These are phyloP conservation scores for Pollenia labialis DNA, from an alignment of 2,888 invertebrate genomes.

Conservation along the genomic window DNA sequence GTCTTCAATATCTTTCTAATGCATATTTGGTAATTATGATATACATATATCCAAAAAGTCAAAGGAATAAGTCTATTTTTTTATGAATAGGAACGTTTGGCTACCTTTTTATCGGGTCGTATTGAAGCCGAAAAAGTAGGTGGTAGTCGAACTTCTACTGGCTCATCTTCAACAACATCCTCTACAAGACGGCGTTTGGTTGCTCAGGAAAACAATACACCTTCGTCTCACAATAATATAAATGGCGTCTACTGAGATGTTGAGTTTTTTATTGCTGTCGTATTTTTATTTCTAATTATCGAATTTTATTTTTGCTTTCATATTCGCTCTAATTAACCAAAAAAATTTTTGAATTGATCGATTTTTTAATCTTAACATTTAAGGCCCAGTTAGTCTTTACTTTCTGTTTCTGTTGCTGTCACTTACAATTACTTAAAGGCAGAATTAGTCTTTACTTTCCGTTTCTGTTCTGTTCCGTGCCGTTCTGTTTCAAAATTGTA, in stretches of 20 bases:
- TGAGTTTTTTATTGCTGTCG: slow-evolving; percentile 80
- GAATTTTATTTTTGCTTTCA: slow-evolving; percentile 80
- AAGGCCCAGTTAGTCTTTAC: too few relatives aligned
- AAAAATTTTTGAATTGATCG: neutral
- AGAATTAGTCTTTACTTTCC: too few relatives aligned
- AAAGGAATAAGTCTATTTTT: neutral
- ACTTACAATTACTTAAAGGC: too few relatives aligned
- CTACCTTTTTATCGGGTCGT: slow-evolving; percentile 88
- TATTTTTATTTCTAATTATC: slow-evolving; percentile 81
- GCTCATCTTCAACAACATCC: slow-evolving; percentile 81
- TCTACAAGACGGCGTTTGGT: slow-evolving; percentile 83
- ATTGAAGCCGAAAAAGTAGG: slow-evolving; percentile 87
- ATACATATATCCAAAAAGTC: neutral
- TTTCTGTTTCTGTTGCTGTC: too few relatives aligned
- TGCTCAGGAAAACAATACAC: slow-evolving; percentile 78
- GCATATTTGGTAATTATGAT: slow-evolving; percentile 78
- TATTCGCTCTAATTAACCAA: slow-evolving; percentile 75
- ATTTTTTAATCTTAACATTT: neutral
- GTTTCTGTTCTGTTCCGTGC: too few relatives aligned
- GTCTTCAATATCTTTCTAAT: slow-evolving; percentile 80
- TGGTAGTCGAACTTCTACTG: slow-evolving; percentile 82
- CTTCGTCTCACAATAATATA: slow-evolving; percentile 82
- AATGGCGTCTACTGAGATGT: slow-evolving; percentile 84
- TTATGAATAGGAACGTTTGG: slow-evolving; percentile 86
- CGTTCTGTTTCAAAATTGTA: too few relatives aligned